Evolutionary conservation across 2,888 invertebrate species (phyloP), one percentile per base, ranked within the genome.

Genomic region (Drosophila borborema): DNA sequence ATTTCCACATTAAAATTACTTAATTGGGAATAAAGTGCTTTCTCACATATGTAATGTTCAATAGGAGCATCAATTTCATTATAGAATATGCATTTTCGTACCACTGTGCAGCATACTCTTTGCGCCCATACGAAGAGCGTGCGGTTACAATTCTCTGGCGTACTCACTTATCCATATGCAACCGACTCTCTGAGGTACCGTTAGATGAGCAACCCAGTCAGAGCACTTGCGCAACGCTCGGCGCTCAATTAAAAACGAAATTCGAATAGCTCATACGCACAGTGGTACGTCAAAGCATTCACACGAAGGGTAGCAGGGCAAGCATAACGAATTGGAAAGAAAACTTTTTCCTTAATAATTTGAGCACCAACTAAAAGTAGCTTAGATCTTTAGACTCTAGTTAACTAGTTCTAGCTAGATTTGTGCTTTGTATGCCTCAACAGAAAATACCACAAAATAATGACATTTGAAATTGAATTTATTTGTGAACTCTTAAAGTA

Each of bases 181-280:
- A 9, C 7, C 7, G 40, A 20, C 34, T 28, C 77, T 77, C 81
- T 3, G 63, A 60, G 72, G 83, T 56, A 63, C 65, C 64, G 71
- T 86, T 86, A 40, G 64, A 60, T 73, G 75, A 64, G 62, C 82
- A 66, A 49, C 23, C 48, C 62, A 54, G 49, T 45, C 62, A 80
- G 73, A 71, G 81, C 80, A 81, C 80, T 83, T 86, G 86, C 84
- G 83, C 86, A 83, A 69, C 85, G 76, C 82, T 63, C 58, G 55
- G 12, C 72, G 58, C 76, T 54, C 80, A 78, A 78, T 80, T 86
- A 74, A 55, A 76, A 63, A 6, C 31, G 80, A 80, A 79, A 85
- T 54, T 34, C 55, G 77, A 87, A 76, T 65, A 66, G 18, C 66
- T 61, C 75, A 79, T 82, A 78, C 77, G 86, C 68, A 64, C 64